Percentiles rank a stretch among this genome's conserved stretches.
phyloP scores from a whole-genome alignment of 2,888 invertebrate genomes.

The Phrixothrix hirtus region DNA sequence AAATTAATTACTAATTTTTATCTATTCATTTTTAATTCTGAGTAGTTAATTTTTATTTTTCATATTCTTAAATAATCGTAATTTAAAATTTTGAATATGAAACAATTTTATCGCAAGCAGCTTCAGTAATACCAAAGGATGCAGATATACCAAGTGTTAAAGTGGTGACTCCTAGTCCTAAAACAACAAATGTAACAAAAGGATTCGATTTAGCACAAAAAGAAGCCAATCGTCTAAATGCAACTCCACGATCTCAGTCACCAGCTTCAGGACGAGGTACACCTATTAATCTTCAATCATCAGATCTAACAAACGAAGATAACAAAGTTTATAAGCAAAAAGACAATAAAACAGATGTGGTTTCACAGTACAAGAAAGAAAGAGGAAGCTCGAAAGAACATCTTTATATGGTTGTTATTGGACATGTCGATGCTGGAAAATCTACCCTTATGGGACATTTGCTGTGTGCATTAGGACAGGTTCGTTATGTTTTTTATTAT shows the following conservation, averaged over 20 bases:
- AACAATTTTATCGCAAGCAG: too few species aligned
- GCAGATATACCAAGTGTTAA: slow-evolving; percentile 35
- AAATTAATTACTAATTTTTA: too few species aligned
- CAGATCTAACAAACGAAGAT: slow-evolving; percentile 28
- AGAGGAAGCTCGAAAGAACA: slow-evolving; percentile 82
- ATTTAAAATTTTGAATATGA: too few species aligned
- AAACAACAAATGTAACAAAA: slow-evolving; percentile 59
- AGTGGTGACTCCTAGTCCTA: slow-evolving; percentile 54
- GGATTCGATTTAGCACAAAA: slow-evolving; percentile 61
- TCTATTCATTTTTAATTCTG: too few species aligned
- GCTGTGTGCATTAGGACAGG: slow-evolving; percentile 83
- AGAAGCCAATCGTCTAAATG: slow-evolving; percentile 44
- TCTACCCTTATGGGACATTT: slow-evolving; percentile 97
- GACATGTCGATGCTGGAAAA: slow-evolving; percentile 97
- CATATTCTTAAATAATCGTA: too few species aligned
- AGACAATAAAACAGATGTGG: slow-evolving; percentile 64
- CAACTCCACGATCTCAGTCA: slow-evolving; percentile 70
- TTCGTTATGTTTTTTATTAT: slow-evolving; percentile 28
- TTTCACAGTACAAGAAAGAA: slow-evolving; percentile 70
- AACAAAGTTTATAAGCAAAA: slow-evolving; percentile 55
- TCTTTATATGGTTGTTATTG: slow-evolving; percentile 90
- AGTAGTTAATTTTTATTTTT: too few species aligned
- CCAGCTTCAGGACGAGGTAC: slow-evolving; percentile 67
- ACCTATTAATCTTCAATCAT: slow-evolving; percentile 46
- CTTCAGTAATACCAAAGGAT: slow-evolving; percentile 11